A percentile compares a stretch with the other conserved stretches of the same genome.
These are phyloP conservation scores for Etheostoma perlongum DNA, from an alignment of 2,797 vertebrate species.

Conservation along the genomic window DNA sequence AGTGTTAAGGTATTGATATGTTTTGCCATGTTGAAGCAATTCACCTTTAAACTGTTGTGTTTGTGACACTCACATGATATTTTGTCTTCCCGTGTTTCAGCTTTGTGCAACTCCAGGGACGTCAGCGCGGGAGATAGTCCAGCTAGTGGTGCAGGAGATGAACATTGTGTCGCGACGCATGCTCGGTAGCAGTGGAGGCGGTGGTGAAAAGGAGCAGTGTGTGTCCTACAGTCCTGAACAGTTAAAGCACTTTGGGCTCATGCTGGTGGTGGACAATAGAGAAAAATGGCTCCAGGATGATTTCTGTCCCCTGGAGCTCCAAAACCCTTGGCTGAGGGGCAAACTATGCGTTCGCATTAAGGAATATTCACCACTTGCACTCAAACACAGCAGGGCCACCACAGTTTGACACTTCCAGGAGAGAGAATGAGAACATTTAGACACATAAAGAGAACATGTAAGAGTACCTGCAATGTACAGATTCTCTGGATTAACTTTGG, in stretches of 20 bases:
- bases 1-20: conserved; percentile 87
- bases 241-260: conserved; percentile 90
- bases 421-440: not conserved
- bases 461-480: not conserved
- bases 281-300: conserved; percentile 93
- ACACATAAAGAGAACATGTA: not conserved
- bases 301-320: conserved; percentile 89
- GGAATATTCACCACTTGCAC: conserved; percentile 89
- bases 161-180: conserved; percentile 81
- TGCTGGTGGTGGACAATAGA: conserved; percentile 83
- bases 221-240: conserved; percentile 89
- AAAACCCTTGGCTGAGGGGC: conserved; percentile 86
- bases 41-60: not conserved
- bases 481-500: conserved; percentile 4
- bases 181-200: conserved; percentile 71
- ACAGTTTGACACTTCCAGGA: conserved; percentile 80
- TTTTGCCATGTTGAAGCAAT: not conserved
- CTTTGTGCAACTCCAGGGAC: conserved; percentile 88
- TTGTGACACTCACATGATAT: conserved; percentile 1
- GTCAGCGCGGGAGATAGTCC: conserved; percentile 88
- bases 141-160: conserved; percentile 92
- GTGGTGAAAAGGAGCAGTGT: conserved; percentile 67
- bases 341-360: conserved; percentile 91
- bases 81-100: conserved; percentile 70
- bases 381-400: conserved; percentile 88